Conservation (phyloP, 2,113 vertebrate genomes). For the Cyanoderma ruficeps region DNA sequence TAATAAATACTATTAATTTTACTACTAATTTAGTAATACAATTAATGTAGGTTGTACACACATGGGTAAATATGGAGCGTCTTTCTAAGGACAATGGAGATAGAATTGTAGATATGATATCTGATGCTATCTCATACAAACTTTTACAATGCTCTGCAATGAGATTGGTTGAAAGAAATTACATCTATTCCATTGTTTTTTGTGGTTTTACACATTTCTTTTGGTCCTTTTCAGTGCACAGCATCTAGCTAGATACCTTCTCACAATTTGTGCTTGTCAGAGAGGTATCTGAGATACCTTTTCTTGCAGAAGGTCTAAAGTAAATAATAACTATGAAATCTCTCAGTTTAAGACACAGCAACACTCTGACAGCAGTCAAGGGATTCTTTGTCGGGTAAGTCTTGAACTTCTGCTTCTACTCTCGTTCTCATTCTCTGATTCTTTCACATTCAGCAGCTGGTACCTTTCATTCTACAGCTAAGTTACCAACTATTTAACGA, state of each 20-base stretch:
- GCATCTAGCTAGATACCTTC: not conserved
- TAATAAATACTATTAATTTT: not conserved
- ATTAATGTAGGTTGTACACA: too few relatives aligned
- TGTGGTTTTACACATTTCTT: rapidly evolving
- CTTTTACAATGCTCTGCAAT: not conserved
- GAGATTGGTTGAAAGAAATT: not conserved
- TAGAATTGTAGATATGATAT: not conserved
- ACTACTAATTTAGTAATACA: too few relatives aligned
- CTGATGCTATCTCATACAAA: not conserved
- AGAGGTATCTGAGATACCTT: not conserved
- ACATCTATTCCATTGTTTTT: not conserved
- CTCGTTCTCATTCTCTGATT: not conserved
- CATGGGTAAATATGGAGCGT: not conserved
- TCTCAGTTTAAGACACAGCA: not conserved
- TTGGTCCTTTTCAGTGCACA: not conserved
- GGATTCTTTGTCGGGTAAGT: not conserved
- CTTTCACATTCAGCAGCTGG: not conserved
- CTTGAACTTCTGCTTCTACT: not conserved
- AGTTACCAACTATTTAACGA: not conserved
- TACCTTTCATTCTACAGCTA: constrained; percentile 12
- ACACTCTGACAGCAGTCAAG: not conserved
- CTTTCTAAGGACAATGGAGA: not conserved
- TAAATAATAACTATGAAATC: not conserved
- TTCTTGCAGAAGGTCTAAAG: not conserved
- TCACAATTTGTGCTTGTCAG: not conserved